These are phyloP conservation scores for Brachyhypopomus occidentalis DNA, from an alignment of 2,113 vertebrate species.

Conservation along the genomic window DNA sequence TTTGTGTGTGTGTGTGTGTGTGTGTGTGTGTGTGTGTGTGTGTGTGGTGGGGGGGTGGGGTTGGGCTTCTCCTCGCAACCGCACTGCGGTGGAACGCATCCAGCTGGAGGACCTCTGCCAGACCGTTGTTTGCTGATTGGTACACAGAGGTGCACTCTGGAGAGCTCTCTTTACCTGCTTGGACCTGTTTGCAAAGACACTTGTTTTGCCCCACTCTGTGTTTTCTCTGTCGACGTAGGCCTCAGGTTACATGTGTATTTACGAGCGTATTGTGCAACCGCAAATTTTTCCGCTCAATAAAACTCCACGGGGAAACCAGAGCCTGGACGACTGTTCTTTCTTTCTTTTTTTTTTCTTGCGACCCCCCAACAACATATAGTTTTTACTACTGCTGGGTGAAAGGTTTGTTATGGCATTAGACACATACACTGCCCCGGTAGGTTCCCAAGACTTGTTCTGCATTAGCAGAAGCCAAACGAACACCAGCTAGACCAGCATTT, in stretches of 20 bases:
- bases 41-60: no score
- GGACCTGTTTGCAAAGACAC: constrained; percentile 35
- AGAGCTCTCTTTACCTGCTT: constrained; percentile 38
- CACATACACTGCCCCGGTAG: neutral
- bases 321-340: neutral
- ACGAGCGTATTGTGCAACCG: constrained; percentile 42
- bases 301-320: constrained; percentile 19
- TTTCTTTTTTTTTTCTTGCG: neutral
- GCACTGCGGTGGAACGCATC: neutral
- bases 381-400: constrained; percentile 19
- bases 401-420: constrained; percentile 19
- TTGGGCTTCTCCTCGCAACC: neutral
- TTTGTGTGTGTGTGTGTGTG: no score
- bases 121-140: constrained; percentile 41
- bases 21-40: no score
- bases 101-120: constrained; percentile 27
- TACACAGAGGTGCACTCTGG: constrained; percentile 16
- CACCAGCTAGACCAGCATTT: neutral
- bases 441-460: neutral
- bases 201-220: constrained; percentile 41
- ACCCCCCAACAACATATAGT: constrained; percentile 16
- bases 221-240: constrained; percentile 33
- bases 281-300: constrained; percentile 34
- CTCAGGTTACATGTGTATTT: constrained; percentile 44
- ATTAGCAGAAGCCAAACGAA: constrained; percentile 9